Base-by-base conservation (phyloP, 2,797 vertebrate species). In the Agapornis canus region DNA sequence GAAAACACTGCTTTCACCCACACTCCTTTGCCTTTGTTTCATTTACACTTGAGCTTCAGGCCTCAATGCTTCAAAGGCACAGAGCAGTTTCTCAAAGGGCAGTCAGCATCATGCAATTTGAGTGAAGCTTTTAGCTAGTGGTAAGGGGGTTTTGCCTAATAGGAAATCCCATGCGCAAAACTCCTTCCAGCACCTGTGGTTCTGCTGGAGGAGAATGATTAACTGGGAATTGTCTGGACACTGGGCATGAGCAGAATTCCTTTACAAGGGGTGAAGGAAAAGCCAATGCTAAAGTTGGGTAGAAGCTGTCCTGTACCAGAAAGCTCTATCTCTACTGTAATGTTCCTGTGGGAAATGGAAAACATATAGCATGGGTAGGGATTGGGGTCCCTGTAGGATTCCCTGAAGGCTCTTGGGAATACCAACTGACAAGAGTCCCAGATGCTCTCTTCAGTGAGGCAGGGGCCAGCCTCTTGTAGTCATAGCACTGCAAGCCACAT, bases 101-200 rank as follows among this genome's bases (percentile, higher is more conserved):
- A 76, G n/a, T 9, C 64, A 65, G 25, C 2, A 1, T 2, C 57
- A 35, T 3, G 18, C 20, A 40, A 0, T 8, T 25, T 40, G 7
- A 10, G 9, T 27, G 29, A 73, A 63, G 39, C 47, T 79, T 82
- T 26, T 59, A 65, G 23, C 31, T 31, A 25, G 11, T 5, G 17
- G 9, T 31, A 35, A 63, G 20, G 26, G 43, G 29, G 27, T 25
- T 65, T 75, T 68, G 73, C 15, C 27, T 54, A 11, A 43, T 0
- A 17, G 29, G 22, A 92, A 91, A 94, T 48, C 18, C 35, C 51
- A 40, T 0, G 8, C 23, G 22, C 35, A 76, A 45, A 77, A 21
- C 26, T 66, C 42, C 17, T 72, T 81, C 56, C 35, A 32, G 42
- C 59, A 56, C 40, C 59, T 12, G 1, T 17, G 16, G 10, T 61